Conservation (phyloP, 2,888 invertebrate genomes). For the Diarsia rubi region DNA sequence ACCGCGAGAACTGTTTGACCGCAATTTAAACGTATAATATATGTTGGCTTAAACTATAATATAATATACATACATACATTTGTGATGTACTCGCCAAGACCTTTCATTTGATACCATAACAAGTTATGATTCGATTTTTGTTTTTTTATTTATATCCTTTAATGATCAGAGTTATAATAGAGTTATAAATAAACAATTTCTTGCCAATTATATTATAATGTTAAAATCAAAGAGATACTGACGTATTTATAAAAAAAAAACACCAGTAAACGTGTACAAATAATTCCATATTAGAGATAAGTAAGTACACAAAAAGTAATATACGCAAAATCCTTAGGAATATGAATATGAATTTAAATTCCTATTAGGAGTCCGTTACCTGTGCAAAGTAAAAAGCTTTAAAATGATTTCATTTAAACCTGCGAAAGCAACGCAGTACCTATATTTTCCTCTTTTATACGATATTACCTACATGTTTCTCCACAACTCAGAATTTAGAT, state of each 20-base stretch:
- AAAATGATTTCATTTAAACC: constrained; percentile 33
- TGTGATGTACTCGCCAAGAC: too few species aligned
- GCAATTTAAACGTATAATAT: too few species aligned
- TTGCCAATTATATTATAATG: too few species aligned
- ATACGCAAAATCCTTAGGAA: constrained; percentile 6
- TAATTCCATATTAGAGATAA: not conserved
- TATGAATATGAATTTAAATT: constrained; percentile 37
- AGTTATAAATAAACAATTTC: too few species aligned
- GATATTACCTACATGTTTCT: constrained; percentile 39
- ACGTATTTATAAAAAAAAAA: not conserved
- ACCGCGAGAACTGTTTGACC: too few species aligned
- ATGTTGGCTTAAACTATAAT: too few species aligned
- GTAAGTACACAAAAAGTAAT: not conserved
- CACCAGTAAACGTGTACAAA: not conserved
- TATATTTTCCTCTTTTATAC: constrained; percentile 14
- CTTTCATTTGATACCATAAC: too few species aligned
- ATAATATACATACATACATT: too few species aligned
- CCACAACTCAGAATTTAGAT: constrained; percentile 24
- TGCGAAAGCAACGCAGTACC: constrained; percentile 23
- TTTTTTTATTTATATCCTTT: too few species aligned
- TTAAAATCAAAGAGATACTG: not conserved
- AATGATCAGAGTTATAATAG: too few species aligned
- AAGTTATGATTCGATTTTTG: too few species aligned
- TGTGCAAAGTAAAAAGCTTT: constrained; percentile 34
- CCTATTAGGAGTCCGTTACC: constrained; percentile 13